phyloP scores from a whole-genome alignment of 2,888 invertebrate genomes.

The Agriopis marginaria region DNA sequence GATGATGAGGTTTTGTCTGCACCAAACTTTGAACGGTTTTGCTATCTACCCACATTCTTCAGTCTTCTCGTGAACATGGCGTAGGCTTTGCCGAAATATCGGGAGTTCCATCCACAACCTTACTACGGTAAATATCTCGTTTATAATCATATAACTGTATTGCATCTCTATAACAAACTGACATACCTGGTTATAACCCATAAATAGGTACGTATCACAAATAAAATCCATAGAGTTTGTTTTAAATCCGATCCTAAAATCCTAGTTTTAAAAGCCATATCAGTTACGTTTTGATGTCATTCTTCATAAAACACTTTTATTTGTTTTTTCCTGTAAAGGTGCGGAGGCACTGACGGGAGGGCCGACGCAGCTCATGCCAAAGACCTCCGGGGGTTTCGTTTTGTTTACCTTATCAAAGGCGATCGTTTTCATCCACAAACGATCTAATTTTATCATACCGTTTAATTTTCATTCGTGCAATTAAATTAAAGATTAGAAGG shows the following conservation, averaged over 20 bases:
- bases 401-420: conserved; percentile 61
- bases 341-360: conserved; percentile 43
- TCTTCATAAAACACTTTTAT: conserved; percentile 47
- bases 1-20: no score
- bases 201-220: background rate
- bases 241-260: background rate
- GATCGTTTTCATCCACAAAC: conserved; percentile 57
- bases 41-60: no score
- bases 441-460: conserved; percentile 51
- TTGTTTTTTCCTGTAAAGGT: conserved; percentile 52
- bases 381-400: conserved; percentile 46
- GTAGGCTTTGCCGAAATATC: no score
- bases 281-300: conserved; percentile 44
- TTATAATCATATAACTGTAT: no score
- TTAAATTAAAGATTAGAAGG: conserved; percentile 53
- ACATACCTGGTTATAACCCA: background rate
- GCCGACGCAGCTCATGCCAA: conserved; percentile 39
- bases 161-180: background rate
- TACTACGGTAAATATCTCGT: no score
- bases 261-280: conserved; percentile 29
- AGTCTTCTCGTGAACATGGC: no score
- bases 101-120: no score
- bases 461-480: conserved; percentile 53
- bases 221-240: background rate
- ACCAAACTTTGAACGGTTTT: no score